A percentile compares a stretch with the other conserved stretches of the same genome.
Conservation (phyloP, 1,140 invertebrate species). For the Diorhabda sublineata region DNA sequence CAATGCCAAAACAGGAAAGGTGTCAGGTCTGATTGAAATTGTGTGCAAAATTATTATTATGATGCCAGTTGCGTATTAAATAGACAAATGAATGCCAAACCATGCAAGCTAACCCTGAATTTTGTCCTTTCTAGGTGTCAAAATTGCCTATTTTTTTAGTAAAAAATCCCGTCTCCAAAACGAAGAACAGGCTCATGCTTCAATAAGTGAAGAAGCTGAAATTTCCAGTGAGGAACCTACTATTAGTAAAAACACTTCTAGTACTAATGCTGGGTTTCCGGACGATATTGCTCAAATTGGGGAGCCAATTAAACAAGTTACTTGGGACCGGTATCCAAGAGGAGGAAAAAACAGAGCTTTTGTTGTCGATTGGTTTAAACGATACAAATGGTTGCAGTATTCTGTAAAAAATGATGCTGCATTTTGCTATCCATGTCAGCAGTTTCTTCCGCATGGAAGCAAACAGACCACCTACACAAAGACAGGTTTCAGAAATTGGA, state of each 20-base stretch:
- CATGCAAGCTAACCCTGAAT: background rate
- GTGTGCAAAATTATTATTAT: no score
- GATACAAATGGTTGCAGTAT: conserved; percentile 11
- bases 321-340: background rate
- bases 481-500: no score
- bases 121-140: background rate
- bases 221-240: background rate
- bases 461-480: no score
- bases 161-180: background rate
- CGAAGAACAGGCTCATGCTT: background rate
- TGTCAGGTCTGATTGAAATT: no score
- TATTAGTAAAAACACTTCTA: background rate
- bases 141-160: background rate
- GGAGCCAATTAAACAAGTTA: conserved; percentile 1
- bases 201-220: background rate
- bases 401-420: conserved; percentile 8
- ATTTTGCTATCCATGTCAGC: conserved; percentile 16
- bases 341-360: conserved; percentile 14
- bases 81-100: no score
- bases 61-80: no score
- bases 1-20: no score
- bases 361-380: background rate
- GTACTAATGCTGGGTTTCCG: background rate
- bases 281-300: conserved; percentile 1
- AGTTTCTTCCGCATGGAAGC: conserved; percentile 1